A percentile compares a stretch with the other conserved stretches of the same genome.
These are phyloP conservation scores for Aphelenchoides besseyi DNA, from an alignment of 1,140 invertebrate genomes.

Conservation along the genomic window DNA sequence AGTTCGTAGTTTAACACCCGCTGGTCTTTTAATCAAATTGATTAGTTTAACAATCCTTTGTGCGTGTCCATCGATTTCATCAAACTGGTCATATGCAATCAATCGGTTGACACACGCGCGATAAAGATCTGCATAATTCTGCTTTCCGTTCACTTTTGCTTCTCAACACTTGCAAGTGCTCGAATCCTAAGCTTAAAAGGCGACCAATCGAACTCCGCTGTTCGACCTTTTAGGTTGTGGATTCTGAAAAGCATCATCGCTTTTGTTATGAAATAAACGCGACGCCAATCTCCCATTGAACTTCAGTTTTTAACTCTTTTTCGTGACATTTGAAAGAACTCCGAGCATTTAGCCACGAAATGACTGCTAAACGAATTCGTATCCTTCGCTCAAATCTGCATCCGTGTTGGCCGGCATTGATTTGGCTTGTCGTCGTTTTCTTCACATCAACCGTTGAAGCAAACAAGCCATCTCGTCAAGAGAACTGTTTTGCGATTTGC, in stretches of 20 bases:
- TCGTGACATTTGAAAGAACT: no score
- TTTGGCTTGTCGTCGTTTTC: not conserved
- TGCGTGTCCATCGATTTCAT: not conserved
- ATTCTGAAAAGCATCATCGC: not conserved
- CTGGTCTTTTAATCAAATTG: no score
- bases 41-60: not conserved
- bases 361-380: conserved; percentile 2
- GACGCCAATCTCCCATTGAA: not conserved
- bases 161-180: no score
- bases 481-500: conserved; percentile 22
- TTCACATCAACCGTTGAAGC: not conserved
- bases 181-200: no score
- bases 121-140: not conserved
- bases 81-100: not conserved
- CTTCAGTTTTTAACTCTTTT: not conserved
- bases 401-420: not conserved
- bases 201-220: not conserved
- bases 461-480: not conserved
- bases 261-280: not conserved
- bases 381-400: not conserved
- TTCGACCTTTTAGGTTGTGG: not conserved
- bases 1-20: no score
- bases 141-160: not conserved
- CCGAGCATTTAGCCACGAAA: no score
- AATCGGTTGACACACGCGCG: not conserved